A percentile compares a stretch with the other conserved stretches of the same genome.
These are phyloP conservation scores for Stegana nigrithorax DNA, from an alignment of 2,888 invertebrate genomes.

Conservation along the genomic window DNA sequence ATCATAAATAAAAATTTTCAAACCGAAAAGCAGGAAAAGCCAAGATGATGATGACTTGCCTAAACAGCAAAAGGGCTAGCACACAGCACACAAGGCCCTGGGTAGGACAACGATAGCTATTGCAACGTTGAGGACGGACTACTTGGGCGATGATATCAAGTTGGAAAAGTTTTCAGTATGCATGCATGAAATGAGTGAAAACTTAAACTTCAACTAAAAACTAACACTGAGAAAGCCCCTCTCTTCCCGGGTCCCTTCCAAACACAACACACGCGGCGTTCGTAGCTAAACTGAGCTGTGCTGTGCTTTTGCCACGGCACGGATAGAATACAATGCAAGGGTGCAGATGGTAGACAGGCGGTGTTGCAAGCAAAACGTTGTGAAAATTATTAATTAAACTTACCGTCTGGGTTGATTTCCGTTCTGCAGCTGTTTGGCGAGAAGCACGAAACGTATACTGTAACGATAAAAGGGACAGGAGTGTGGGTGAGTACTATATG, in stretches of 20 bases:
- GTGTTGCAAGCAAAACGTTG: constrained; percentile 29
- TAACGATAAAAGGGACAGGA: constrained; percentile 35
- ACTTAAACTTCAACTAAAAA: constrained; percentile 13
- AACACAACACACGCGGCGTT: background rate
- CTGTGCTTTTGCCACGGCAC: background rate
- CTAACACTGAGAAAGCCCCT: constrained; percentile 2
- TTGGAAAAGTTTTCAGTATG: constrained; percentile 9
- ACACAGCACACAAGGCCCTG: background rate
- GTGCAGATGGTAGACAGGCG: constrained; percentile 7
- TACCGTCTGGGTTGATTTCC: constrained; percentile 66
- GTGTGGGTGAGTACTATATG: constrained; percentile 9
- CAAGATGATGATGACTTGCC: constrained; percentile 4
- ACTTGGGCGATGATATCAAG: constrained; percentile 4
- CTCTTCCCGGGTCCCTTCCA: too few relatives aligned
- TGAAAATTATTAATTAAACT: constrained; percentile 66
- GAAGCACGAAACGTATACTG: constrained; percentile 61
- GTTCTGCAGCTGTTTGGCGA: constrained; percentile 55
- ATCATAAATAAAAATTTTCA: constrained; percentile 46
- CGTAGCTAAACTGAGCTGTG: background rate
- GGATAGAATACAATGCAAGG: too few relatives aligned
- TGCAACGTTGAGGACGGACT: too few relatives aligned
- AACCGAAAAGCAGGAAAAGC: background rate
- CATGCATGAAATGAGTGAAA: constrained; percentile 13
- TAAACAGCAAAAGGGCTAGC: background rate
- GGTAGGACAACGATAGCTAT: background rate